These are phyloP conservation scores for Synergus laeviventris DNA, from an alignment of 2,888 invertebrate genomes.

Conservation along the genomic window DNA sequence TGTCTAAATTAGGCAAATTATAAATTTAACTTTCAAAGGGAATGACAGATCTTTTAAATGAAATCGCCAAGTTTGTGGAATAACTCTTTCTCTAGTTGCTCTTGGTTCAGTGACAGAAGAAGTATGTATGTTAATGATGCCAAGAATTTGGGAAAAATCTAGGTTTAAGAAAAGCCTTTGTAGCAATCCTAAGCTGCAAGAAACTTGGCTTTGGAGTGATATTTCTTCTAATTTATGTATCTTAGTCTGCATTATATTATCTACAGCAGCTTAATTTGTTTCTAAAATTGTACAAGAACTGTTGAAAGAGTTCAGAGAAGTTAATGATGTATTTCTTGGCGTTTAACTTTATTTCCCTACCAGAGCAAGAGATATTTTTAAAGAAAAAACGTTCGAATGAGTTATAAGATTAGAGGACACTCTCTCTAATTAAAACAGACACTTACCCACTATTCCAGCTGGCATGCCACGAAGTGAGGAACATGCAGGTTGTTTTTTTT, in stretches of 20 bases:
- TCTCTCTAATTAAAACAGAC: conserved; percentile 26
- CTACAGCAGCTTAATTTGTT: conserved; percentile 1
- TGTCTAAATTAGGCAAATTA: background rate
- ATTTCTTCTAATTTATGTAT: background rate
- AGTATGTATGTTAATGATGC: conserved; percentile 18
- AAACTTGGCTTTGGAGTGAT: conserved; percentile 7
- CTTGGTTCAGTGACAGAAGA: conserved; percentile 30
- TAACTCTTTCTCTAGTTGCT: conserved; percentile 6
- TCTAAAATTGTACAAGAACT: conserved; percentile 7
- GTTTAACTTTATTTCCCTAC: background rate
- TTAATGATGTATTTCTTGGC: background rate
- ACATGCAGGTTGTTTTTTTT: conserved; percentile 41
- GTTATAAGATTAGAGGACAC: background rate
- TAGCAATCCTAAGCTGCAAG: background rate
- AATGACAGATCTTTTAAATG: background rate
- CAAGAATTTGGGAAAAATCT: conserved; percentile 35
- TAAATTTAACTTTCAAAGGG: conserved; percentile 6
- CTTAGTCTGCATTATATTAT: background rate
- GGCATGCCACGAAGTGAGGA: conserved; percentile 38
- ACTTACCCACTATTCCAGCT: conserved; percentile 50
- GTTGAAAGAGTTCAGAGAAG: background rate
- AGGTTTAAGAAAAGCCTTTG: conserved; percentile 18
- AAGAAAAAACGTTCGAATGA: background rate
- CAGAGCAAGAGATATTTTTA: background rate
- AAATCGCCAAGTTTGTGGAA: conserved; percentile 13